Percentiles rank a stretch among this genome's conserved stretches.
These are phyloP conservation scores for Halcyon leucocephala DNA, from an alignment of 2,797 vertebrate species.

Conservation along the genomic window DNA sequence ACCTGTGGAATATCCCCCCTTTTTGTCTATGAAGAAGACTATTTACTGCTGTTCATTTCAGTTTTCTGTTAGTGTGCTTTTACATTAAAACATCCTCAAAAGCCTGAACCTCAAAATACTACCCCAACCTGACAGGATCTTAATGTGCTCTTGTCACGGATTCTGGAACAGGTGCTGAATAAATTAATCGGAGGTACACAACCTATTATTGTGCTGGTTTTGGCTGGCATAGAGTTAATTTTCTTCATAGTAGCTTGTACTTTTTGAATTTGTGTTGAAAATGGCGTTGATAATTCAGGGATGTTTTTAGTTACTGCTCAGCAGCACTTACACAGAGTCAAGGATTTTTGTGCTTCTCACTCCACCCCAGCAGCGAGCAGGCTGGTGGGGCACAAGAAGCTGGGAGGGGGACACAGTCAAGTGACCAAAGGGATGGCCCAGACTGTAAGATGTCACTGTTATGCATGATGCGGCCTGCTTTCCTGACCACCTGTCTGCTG, in stretches of 20 bases:
- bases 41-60: neutral
- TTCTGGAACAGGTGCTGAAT: conserved; percentile 75
- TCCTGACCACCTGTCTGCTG: neutral
- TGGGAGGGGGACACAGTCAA: neutral
- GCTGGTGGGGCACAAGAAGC: neutral
- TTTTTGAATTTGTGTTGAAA: neutral
- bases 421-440: no score
- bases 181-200: conserved; percentile 74
- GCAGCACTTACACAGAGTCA: neutral
- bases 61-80: conserved; percentile 1
- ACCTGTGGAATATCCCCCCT: neutral
- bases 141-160: conserved; percentile 61
- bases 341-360: neutral
- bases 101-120: conserved; percentile 23
- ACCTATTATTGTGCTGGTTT: conserved; percentile 50
- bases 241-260: neutral
- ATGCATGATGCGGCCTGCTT: neutral
- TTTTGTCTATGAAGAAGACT: neutral
- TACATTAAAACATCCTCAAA: conserved; percentile 28
- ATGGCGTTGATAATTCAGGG: neutral
- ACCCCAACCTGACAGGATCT: conserved; percentile 27
- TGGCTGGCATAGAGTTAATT: neutral
- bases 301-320: neutral
- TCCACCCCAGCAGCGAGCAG: no score
- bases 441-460: neutral